Evolutionary conservation across 2,797 vertebrate genomes (phyloP).

Genomic region (Poecilia picta): DNA sequence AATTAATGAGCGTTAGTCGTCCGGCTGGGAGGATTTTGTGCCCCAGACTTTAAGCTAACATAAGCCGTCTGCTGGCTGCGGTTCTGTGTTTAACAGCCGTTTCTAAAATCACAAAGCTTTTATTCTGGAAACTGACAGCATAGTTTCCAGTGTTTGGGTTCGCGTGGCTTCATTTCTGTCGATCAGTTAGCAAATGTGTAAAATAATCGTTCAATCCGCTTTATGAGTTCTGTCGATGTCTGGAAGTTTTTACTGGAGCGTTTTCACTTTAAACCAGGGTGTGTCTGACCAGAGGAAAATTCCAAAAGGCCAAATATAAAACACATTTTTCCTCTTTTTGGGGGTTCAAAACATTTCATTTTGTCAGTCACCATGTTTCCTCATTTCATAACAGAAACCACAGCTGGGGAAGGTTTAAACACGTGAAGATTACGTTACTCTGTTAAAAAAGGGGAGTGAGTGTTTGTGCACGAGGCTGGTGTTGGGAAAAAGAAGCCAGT

Average conservation of each 20-base stretch:
- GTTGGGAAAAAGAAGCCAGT: conserved; percentile 51
- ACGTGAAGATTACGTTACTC: conserved; percentile 40
- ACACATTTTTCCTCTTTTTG: conserved; percentile 28
- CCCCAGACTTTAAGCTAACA: background rate
- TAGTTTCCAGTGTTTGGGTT: conserved; percentile 28
- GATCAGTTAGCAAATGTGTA: conserved; percentile 30
- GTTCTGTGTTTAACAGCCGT: background rate
- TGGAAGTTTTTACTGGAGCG: conserved; percentile 69
- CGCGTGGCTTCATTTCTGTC: conserved; percentile 15
- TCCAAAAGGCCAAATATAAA: conserved; percentile 65
- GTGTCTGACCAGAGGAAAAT: conserved; percentile 63
- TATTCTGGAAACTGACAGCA: conserved; percentile 16
- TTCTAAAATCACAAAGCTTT: background rate
- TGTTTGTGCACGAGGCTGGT: conserved; percentile 10
- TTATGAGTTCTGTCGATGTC: conserved; percentile 61
- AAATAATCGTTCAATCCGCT: conserved; percentile 26
- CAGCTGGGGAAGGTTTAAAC: conserved; percentile 62
- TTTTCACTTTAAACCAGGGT: conserved; percentile 62
- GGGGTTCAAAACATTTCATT: conserved; percentile 53
- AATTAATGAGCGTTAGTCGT: background rate
- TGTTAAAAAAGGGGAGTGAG: conserved; percentile 29
- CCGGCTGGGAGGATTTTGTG: background rate
- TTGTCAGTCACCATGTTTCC: conserved; percentile 48
- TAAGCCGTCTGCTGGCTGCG: background rate
- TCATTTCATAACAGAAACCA: conserved; percentile 69